Percentiles rank a stretch among this genome's conserved stretches.
Evolutionary conservation across 2,888 invertebrate genomes (phyloP).

Genomic region (Automeris io): DNA sequence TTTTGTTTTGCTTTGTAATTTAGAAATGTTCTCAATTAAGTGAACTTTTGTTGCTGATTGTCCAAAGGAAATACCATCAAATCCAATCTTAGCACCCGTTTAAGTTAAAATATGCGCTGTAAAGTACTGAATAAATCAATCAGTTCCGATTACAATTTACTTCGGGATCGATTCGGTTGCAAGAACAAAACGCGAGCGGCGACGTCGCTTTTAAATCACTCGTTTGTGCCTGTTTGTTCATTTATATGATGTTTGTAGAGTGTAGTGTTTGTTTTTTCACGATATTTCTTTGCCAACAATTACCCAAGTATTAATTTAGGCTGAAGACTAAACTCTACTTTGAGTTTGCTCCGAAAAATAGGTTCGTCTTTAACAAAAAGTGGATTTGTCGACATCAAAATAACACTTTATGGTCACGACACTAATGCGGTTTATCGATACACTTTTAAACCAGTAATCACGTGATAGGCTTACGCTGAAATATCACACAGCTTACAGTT

Average conservation of each 20-base stretch:
- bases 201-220: slow-evolving; percentile 56
- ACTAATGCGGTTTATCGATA: too few relatives aligned
- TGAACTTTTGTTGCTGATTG: not conserved
- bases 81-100: slow-evolving; percentile 23
- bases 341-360: too few relatives aligned
- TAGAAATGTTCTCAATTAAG: too few relatives aligned
- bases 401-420: not conserved
- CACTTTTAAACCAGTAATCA: too few relatives aligned
- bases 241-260: slow-evolving; percentile 25
- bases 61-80: slow-evolving; percentile 1
- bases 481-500: too few relatives aligned
- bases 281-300: slow-evolving; percentile 21
- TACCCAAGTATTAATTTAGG: slow-evolving; percentile 1
- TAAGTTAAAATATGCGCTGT: slow-evolving; percentile 30
- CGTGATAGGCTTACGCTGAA: too few relatives aligned
- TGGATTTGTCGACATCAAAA: not conserved
- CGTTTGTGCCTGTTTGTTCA: slow-evolving; percentile 30
- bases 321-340: not conserved
- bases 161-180: slow-evolving; percentile 49
- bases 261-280: slow-evolving; percentile 19
- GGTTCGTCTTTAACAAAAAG: not conserved
- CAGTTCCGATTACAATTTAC: slow-evolving; percentile 55
- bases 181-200: slow-evolving; percentile 23
- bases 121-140: slow-evolving; percentile 51
- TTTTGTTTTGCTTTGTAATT: too few relatives aligned